Evolutionary conservation across 2,888 invertebrate species (phyloP).

Genomic region (Hyposoter dolosus): DNA sequence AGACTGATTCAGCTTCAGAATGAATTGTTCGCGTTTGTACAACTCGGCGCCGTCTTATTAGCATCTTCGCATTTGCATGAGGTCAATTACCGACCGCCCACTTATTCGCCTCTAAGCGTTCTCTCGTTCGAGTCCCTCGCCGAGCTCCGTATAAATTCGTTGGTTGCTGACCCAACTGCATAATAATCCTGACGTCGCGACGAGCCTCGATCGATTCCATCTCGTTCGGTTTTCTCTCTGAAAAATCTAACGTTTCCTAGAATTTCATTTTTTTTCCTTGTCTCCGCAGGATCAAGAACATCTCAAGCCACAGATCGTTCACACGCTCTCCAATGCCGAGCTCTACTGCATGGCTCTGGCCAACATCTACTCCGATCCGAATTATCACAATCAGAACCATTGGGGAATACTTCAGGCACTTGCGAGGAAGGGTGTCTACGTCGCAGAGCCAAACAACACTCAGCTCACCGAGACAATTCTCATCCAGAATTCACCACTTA

Average conservation of each 20-base stretch:
- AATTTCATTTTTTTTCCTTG: conserved; percentile 40
- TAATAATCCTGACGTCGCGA: conserved; percentile 25
- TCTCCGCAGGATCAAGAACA: conserved; percentile 93
- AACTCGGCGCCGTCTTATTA: conserved; percentile 48
- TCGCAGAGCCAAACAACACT: conserved; percentile 93
- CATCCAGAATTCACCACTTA: conserved; percentile 97
- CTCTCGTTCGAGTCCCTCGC: conserved; percentile 30
- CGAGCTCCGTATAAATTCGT: conserved; percentile 51
- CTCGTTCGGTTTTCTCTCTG: not conserved
- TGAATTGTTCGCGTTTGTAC: conserved; percentile 15
- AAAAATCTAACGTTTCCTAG: conserved; percentile 1
- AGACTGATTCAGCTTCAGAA: not conserved
- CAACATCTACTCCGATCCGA: conserved; percentile 98
- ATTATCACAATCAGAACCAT: conserved; percentile 98
- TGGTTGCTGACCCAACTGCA: conserved; percentile 39
- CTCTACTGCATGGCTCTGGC: conserved; percentile 97
- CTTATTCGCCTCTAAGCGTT: conserved; percentile 50
- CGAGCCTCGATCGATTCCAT: conserved; percentile 37
- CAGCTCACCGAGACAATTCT: conserved; percentile 98
- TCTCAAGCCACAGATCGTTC: conserved; percentile 96
- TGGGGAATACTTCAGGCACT: conserved; percentile 97
- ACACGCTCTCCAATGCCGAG: conserved; percentile 96
- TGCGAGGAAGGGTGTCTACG: conserved; percentile 95
- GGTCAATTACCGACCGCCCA: conserved; percentile 59
- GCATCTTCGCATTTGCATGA: conserved; percentile 51